Percentiles rank a stretch among this genome's conserved stretches.
Evolutionary conservation across 2,888 invertebrate species (phyloP).

Genomic region (Ophion obscuratus): DNA sequence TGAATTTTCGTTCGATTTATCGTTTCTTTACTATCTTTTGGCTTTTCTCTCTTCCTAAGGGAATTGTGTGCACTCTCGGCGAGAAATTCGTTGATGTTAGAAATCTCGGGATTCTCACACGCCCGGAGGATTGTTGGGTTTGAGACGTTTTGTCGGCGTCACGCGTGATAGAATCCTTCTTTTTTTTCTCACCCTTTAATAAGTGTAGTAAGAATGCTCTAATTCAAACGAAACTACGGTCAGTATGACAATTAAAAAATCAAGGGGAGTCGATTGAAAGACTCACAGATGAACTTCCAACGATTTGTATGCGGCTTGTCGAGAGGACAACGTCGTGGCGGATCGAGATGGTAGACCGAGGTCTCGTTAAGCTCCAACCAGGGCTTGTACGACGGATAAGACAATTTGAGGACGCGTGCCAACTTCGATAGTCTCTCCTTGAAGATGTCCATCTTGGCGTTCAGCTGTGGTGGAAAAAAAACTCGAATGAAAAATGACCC

Average conservation of each 20-base stretch:
- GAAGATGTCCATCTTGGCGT: slow-evolving; percentile 75
- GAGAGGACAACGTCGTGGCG: slow-evolving; percentile 76
- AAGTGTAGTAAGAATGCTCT: not conserved
- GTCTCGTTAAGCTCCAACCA: slow-evolving; percentile 78
- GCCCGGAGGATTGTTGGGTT: slow-evolving; percentile 2
- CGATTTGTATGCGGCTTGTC: slow-evolving; percentile 79
- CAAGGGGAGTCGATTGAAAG: slow-evolving; percentile 29
- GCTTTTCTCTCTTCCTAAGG: slow-evolving; percentile 28
- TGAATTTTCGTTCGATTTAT: slow-evolving; percentile 40
- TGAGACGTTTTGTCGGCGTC: slow-evolving; percentile 12
- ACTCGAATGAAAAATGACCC: not conserved
- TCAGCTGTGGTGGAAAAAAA: slow-evolving; percentile 72
- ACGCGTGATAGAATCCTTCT: not conserved
- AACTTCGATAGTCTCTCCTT: slow-evolving; percentile 79
- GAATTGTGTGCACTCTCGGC: slow-evolving; percentile 2
- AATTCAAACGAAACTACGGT: not conserved
- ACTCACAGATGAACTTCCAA: slow-evolving; percentile 83
- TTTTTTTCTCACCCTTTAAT: not conserved
- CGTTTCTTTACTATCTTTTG: not conserved
- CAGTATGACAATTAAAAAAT: not conserved
- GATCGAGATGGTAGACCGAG: slow-evolving; percentile 79
- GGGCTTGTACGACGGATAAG: slow-evolving; percentile 80
- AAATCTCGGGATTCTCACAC: slow-evolving; percentile 28
- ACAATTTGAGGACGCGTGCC: slow-evolving; percentile 79
- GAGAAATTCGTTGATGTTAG: slow-evolving; percentile 24